Evolutionary conservation across 2,113 vertebrate genomes (phyloP).

Genomic region (Ornithorhynchus anatinus): DNA sequence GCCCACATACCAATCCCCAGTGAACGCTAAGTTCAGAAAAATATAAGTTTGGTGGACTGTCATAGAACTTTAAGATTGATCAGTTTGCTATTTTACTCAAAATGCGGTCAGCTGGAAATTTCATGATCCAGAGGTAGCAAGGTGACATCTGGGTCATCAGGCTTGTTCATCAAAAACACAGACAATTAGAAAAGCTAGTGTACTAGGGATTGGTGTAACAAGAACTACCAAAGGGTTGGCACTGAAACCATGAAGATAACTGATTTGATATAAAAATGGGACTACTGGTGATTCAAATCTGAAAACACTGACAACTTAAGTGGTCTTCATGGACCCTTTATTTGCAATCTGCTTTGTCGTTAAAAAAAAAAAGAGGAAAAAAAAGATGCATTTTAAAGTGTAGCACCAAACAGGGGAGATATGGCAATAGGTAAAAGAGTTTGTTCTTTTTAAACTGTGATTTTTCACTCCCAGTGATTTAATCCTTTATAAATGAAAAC

Average conservation of each 20-base stretch:
- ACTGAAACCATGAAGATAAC: not conserved
- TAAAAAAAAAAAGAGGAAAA: not conserved
- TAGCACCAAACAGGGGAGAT: not conserved
- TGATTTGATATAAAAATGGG: not conserved
- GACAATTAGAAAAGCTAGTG: not conserved
- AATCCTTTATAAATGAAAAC: not conserved
- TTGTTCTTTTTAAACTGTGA: not conserved
- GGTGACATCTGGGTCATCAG: not conserved
- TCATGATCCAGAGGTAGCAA: not conserved
- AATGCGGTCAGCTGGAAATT: slow-evolving; percentile 17
- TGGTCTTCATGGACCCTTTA: not conserved
- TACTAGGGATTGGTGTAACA: not conserved
- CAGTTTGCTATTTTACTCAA: slow-evolving; percentile 4
- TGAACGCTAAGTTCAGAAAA: not conserved
- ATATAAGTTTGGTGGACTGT: not conserved
- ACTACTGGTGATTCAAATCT: not conserved
- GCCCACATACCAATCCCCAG: not conserved
- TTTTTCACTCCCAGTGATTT: not conserved
- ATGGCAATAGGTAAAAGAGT: not conserved
- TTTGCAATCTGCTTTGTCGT: not conserved
- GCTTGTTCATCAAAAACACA: slow-evolving; percentile 18
- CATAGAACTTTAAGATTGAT: slow-evolving; percentile 16
- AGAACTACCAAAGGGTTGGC: not conserved
- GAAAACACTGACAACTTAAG: not conserved
- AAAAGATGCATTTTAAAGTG: not conserved